Conservation (phyloP, 2,113 vertebrate species). For the Pachyramphus minor region DNA sequence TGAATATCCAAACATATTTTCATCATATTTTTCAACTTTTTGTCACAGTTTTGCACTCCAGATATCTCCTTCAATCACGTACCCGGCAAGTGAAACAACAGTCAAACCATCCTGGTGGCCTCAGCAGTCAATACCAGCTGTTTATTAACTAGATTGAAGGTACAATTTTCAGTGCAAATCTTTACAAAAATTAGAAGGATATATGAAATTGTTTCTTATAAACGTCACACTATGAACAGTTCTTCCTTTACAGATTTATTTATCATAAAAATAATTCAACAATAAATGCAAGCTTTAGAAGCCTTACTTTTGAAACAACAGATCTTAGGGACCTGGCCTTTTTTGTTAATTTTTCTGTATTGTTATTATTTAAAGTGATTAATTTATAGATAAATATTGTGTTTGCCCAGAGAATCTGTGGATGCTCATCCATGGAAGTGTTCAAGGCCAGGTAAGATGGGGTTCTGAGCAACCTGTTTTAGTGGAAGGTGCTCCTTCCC, state of each 20-base stretch:
- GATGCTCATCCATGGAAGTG: neutral
- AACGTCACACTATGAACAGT: neutral
- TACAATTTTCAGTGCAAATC: constrained; percentile 1
- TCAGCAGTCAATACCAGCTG: neutral
- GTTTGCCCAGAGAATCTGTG: neutral
- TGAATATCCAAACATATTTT: constrained; percentile 48
- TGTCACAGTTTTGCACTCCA: constrained; percentile 25
- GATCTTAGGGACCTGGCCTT: neutral
- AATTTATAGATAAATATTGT: neutral
- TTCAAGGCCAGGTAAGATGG: neutral
- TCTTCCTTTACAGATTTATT: neutral
- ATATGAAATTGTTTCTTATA: neutral
- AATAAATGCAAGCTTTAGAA: neutral
- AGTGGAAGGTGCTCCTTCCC: neutral
- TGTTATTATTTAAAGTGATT: neutral
- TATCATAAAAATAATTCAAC: neutral
- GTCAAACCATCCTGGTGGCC: neutral
- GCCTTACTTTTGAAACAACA: neutral
- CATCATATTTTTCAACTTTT: neutral
- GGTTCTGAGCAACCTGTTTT: neutral
- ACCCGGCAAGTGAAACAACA: neutral
- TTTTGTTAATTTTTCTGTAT: neutral
- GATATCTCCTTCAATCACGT: neutral
- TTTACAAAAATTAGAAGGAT: constrained; percentile 18
- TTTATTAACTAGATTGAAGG: neutral